Conservation (phyloP, 2,797 vertebrate genomes). For the Sphenopsis melanotis region DNA sequence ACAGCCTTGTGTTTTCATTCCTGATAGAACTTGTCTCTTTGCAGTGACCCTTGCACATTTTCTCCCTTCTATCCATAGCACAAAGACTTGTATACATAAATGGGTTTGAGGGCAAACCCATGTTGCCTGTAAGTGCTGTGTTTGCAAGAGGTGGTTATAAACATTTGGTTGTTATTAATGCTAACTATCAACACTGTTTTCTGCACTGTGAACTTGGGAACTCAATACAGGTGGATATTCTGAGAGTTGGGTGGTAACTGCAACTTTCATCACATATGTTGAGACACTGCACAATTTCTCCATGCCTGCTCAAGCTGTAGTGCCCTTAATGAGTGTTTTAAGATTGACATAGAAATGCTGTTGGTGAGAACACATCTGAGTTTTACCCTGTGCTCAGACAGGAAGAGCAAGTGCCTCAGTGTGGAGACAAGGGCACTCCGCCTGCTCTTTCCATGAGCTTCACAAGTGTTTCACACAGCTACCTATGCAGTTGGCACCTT, state of each 20-base stretch:
- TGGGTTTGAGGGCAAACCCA: neutral
- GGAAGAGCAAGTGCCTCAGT: neutral
- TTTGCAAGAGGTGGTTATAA: neutral
- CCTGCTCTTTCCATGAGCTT: neutral
- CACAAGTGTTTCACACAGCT: neutral
- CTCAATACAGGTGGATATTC: neutral
- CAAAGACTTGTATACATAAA: rapidly evolving
- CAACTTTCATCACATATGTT: rapidly evolving
- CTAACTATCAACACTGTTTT: neutral
- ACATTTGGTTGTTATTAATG: neutral
- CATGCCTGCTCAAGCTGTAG: neutral
- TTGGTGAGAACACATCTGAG: neutral
- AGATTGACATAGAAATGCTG: neutral
- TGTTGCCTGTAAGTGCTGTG: neutral
- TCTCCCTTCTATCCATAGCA: neutral
- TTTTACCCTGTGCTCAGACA: neutral
- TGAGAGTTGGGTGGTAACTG: neutral
- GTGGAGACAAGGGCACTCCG: rapidly evolving
- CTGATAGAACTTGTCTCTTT: neutral
- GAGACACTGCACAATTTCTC: neutral
- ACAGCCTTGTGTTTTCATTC: neutral
- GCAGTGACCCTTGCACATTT: neutral
- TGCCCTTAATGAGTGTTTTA: neutral
- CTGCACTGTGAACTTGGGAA: neutral
- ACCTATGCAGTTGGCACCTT: neutral